Evolutionary conservation across 2,113 vertebrate genomes (phyloP).

Genomic region (Phylloscopus trochilus): DNA sequence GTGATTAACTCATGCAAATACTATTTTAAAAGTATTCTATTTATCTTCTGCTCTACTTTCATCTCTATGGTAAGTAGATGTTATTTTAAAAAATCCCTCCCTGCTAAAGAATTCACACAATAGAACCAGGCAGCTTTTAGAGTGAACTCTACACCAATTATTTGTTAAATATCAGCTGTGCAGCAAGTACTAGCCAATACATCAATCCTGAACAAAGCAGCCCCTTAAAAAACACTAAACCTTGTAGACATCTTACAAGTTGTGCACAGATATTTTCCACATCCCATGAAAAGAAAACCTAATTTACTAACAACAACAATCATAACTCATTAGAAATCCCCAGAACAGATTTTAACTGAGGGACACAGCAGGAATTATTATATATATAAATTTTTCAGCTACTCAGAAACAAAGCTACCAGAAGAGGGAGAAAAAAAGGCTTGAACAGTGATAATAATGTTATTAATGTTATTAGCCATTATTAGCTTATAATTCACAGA

Average conservation of each 20-base stretch:
- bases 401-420: neutral
- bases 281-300: neutral
- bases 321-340: neutral
- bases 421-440: neutral
- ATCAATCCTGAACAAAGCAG: neutral
- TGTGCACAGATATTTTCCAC: neutral
- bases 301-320: neutral
- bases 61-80: neutral
- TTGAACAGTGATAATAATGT: neutral
- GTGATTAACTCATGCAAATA: constrained; percentile 18
- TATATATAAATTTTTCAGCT: neutral
- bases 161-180: neutral
- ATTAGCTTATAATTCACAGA: neutral
- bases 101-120: neutral
- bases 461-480: too few relatives aligned
- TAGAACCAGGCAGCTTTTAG: neutral
- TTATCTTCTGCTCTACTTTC: constrained; percentile 40
- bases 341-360: neutral
- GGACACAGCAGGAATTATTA: neutral
- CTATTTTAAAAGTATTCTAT: constrained; percentile 26
- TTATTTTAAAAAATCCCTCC: neutral
- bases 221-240: neutral
- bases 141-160: neutral
- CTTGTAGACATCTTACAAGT: neutral
- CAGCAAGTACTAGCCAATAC: neutral